Percentiles rank a stretch among this genome's conserved stretches.
Conservation (phyloP, 1,140 invertebrate genomes). For the Antheraea mylitta region DNA sequence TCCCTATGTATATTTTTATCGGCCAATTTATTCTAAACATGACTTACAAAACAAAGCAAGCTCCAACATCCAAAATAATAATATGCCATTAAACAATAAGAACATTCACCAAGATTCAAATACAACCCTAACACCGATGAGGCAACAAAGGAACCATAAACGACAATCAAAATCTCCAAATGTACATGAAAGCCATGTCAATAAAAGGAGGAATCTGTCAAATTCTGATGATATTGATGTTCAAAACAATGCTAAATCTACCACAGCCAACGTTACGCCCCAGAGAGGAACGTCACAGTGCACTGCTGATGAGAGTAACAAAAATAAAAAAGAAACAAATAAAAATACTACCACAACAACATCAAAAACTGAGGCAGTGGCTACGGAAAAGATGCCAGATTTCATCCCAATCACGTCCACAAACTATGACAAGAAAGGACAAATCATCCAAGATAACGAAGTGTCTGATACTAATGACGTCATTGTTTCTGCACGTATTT, state of each 20-base stretch:
- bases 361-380: neutral
- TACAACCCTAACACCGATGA: slow-evolving; percentile 16
- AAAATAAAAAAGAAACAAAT: slow-evolving; percentile 21
- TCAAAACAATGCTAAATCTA: slow-evolving; percentile 32
- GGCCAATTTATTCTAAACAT: slow-evolving; percentile 38
- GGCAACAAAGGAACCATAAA: slow-evolving; percentile 37
- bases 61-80: slow-evolving; percentile 27
- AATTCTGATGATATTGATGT: slow-evolving; percentile 30
- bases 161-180: slow-evolving; percentile 61
- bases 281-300: slow-evolving; percentile 38
- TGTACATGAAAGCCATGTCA: slow-evolving; percentile 43
- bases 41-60: slow-evolving; percentile 15
- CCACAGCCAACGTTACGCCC: slow-evolving; percentile 19
- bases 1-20: slow-evolving; percentile 56
- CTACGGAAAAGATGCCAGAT: slow-evolving; percentile 39
- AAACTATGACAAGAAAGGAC: slow-evolving; percentile 59
- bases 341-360: slow-evolving; percentile 24
- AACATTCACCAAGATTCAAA: slow-evolving; percentile 10
- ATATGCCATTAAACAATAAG: slow-evolving; percentile 25
- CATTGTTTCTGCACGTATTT: slow-evolving; percentile 66
- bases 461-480: slow-evolving; percentile 65
- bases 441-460: slow-evolving; percentile 69
- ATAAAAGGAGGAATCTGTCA: slow-evolving; percentile 53
- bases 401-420: slow-evolving; percentile 43
- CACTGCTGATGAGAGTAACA: slow-evolving; percentile 23